Conservation (phyloP, 2,797 vertebrate genomes). For the Platalea minor region DNA sequence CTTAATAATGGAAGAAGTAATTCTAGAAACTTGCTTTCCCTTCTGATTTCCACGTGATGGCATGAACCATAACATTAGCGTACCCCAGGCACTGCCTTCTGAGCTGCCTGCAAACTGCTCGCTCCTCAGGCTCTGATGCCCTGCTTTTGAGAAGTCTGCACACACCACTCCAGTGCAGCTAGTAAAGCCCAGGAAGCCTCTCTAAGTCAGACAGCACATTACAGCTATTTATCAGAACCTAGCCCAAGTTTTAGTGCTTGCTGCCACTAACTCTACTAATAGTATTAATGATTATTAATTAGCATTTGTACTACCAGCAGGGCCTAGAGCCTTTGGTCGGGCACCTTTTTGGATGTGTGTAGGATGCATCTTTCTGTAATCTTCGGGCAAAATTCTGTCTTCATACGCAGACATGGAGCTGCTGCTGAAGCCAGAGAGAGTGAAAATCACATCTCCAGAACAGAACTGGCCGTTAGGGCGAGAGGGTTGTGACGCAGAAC, state of each 20-base stretch:
- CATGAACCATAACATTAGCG: background rate
- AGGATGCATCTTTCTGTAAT: background rate
- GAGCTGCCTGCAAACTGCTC: background rate
- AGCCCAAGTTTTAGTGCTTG: background rate
- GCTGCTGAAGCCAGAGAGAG: background rate
- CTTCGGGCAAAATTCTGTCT: background rate
- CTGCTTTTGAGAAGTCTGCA: background rate
- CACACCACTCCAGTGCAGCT: background rate
- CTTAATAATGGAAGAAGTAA: background rate
- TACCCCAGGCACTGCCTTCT: background rate
- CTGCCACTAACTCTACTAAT: background rate
- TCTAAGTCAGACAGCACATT: background rate
- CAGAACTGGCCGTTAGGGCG: background rate
- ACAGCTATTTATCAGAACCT: background rate
- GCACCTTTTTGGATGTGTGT: background rate
- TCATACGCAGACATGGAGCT: background rate
- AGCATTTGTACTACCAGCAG: background rate
- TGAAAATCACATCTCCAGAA: background rate
- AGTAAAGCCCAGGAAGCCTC: background rate
- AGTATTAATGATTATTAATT: background rate
- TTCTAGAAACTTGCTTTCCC: background rate
- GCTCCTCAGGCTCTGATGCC: background rate
- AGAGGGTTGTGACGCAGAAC: constrained; percentile 26
- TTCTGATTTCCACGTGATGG: background rate
- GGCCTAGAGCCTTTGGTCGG: background rate